Evolutionary conservation across 2,888 invertebrate genomes (phyloP).

Genomic region (Rhamnusium bicolor): DNA sequence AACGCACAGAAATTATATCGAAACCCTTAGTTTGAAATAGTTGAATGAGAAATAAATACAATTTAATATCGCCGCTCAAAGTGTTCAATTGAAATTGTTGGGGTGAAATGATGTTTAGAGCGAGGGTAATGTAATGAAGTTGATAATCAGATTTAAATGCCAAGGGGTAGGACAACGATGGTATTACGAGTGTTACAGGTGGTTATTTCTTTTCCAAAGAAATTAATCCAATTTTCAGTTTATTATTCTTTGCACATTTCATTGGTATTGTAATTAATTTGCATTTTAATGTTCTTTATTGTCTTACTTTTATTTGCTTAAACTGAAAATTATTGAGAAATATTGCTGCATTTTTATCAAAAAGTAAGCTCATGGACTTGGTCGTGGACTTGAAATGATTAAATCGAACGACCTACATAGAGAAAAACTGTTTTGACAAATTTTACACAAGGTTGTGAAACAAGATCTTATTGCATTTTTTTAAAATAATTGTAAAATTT

Average conservation of each 20-base stretch:
- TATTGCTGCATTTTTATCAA: not conserved
- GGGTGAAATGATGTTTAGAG: slow-evolving; percentile 45
- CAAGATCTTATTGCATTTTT: no score
- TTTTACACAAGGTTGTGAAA: no score
- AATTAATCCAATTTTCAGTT: slow-evolving; percentile 48
- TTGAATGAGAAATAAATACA: slow-evolving; percentile 27
- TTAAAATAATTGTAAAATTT: no score
- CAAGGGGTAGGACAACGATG: slow-evolving; percentile 46
- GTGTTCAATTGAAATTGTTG: slow-evolving; percentile 31
- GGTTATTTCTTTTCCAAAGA: slow-evolving; percentile 50
- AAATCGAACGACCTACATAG: no score
- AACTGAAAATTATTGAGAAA: not conserved
- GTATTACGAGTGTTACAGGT: slow-evolving; percentile 48
- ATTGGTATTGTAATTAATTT: slow-evolving; percentile 41
- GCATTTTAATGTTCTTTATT: slow-evolving; percentile 20
- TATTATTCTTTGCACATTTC: slow-evolving; percentile 45
- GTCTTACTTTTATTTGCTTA: not conserved
- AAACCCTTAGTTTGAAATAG: slow-evolving; percentile 1
- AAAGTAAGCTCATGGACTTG: no score
- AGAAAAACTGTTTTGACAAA: no score
- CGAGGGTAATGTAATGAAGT: slow-evolving; percentile 49
- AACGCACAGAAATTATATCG: not conserved
- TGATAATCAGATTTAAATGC: slow-evolving; percentile 52
- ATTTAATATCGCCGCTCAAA: slow-evolving; percentile 16
- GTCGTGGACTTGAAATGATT: no score